These are phyloP conservation scores for Urocynchramus pylzowi DNA, from an alignment of 2,113 vertebrate genomes.

Conservation along the genomic window DNA sequence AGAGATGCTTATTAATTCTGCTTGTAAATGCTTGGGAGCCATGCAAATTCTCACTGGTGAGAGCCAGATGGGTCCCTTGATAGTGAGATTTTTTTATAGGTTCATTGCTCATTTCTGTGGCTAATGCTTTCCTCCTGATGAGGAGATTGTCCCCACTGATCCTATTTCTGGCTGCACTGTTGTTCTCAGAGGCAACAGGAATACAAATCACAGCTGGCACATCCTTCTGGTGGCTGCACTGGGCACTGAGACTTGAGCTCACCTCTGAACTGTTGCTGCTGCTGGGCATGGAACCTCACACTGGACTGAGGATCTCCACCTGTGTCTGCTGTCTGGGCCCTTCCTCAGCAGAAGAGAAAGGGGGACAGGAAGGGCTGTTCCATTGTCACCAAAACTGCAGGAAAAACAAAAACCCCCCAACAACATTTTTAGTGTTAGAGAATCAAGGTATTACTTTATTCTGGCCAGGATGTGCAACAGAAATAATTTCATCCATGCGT, in stretches of 20 bases:
- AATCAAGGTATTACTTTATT: background rate
- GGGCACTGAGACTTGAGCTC: background rate
- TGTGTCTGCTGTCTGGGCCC: background rate
- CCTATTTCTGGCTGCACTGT: background rate
- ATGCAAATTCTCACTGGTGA: background rate
- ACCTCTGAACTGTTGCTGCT: rapidly evolving
- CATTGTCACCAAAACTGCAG: background rate
- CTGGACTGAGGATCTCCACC: background rate
- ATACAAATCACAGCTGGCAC: background rate
- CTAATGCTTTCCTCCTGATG: background rate
- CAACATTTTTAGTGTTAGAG: background rate
- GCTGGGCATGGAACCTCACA: rapidly evolving
- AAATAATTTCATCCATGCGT: background rate
- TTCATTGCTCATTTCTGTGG: background rate
- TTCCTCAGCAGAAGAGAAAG: background rate
- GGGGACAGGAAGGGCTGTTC: background rate
- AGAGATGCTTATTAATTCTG: conserved; percentile 15
- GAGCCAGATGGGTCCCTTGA: background rate
- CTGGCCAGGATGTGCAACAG: background rate
- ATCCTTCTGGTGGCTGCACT: background rate
- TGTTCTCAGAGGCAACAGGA: background rate
- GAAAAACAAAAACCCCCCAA: background rate
- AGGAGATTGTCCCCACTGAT: background rate
- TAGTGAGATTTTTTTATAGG: background rate
- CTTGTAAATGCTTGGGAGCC: background rate